phyloP scores from a whole-genome alignment of 2,113 vertebrate species.

The Emydocephalus ijimae region DNA sequence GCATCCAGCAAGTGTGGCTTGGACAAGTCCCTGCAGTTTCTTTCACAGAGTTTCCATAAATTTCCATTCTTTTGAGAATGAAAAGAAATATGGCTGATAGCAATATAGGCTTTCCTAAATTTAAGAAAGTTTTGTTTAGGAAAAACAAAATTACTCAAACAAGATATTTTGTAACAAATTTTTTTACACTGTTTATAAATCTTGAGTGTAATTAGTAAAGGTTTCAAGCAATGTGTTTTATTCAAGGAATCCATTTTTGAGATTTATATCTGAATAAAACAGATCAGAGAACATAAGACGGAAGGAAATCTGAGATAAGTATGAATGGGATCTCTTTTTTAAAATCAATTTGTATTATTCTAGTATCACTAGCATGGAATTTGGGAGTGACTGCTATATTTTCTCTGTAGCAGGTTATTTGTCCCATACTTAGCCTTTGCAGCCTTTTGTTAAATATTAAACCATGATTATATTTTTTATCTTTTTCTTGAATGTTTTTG shows the following conservation, averaged over 20 bases:
- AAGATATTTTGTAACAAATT: not conserved
- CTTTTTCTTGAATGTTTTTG: conserved; percentile 27
- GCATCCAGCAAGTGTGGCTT: not conserved
- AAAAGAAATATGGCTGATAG: not conserved
- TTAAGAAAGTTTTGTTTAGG: not conserved
- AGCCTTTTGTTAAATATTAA: not conserved
- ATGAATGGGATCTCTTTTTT: not conserved
- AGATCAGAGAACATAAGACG: not conserved
- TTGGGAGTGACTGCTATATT: not conserved
- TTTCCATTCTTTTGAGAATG: not conserved
- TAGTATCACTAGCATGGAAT: not conserved
- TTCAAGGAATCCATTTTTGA: not conserved
- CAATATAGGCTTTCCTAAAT: not conserved
- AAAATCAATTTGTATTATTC: not conserved
- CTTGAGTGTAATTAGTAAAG: not conserved
- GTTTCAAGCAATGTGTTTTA: not conserved
- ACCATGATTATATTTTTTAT: not conserved
- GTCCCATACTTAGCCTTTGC: not conserved
- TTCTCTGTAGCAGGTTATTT: not conserved
- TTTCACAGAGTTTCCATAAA: not conserved
- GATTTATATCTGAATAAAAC: not conserved
- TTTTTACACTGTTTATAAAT: not conserved
- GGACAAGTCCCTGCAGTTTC: not conserved
- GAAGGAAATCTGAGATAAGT: not conserved
- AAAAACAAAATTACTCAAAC: not conserved